Percentiles rank a stretch among this genome's conserved stretches.
phyloP scores from a whole-genome alignment of 2,888 invertebrate species.

The Phasia obesa region DNA sequence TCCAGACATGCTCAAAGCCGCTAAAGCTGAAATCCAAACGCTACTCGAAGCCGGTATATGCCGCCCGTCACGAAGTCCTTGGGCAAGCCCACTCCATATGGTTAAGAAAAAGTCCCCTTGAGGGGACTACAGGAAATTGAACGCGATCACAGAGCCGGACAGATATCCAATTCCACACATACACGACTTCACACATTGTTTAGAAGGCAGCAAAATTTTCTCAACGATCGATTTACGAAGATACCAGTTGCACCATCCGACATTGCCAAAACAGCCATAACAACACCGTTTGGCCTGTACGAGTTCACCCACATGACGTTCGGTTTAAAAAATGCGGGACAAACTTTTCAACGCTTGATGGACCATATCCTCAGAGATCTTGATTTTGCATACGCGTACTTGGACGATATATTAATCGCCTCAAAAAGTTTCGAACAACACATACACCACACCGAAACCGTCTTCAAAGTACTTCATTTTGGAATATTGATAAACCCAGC shows the following conservation, averaged over 20 bases:
- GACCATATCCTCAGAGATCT: slow-evolving; percentile 19
- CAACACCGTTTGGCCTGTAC: slow-evolving; percentile 57
- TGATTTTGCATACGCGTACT: too few species aligned
- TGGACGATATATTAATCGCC: too few species aligned
- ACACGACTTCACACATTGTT: slow-evolving; percentile 52
- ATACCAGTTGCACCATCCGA: slow-evolving; percentile 24
- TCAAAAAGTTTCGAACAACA: too few species aligned
- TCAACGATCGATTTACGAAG: slow-evolving; percentile 56
- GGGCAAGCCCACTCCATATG: slow-evolving; percentile 79
- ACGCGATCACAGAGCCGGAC: slow-evolving; percentile 72
- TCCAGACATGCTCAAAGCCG: slow-evolving; percentile 68
- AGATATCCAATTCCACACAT: slow-evolving; percentile 72
- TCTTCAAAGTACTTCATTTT: slow-evolving; percentile 71
- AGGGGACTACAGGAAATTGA: slow-evolving; percentile 72
- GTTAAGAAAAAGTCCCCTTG: slow-evolving; percentile 74
- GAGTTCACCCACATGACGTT: slow-evolving; percentile 59
- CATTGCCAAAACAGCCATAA: slow-evolving; percentile 56
- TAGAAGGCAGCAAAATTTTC: slow-evolving; percentile 53
- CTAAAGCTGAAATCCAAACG: slow-evolving; percentile 60
- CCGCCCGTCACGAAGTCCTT: slow-evolving; percentile 79
- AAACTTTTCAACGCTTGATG: slow-evolving; percentile 55
- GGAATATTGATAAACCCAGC: slow-evolving; percentile 52
- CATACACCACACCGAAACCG: background rate
- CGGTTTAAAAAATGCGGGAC: slow-evolving; percentile 56
- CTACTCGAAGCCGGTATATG: slow-evolving; percentile 78